Evolutionary conservation across 2,797 vertebrate species (phyloP).

Genomic region (Phaenicophaeus curvirostris): DNA sequence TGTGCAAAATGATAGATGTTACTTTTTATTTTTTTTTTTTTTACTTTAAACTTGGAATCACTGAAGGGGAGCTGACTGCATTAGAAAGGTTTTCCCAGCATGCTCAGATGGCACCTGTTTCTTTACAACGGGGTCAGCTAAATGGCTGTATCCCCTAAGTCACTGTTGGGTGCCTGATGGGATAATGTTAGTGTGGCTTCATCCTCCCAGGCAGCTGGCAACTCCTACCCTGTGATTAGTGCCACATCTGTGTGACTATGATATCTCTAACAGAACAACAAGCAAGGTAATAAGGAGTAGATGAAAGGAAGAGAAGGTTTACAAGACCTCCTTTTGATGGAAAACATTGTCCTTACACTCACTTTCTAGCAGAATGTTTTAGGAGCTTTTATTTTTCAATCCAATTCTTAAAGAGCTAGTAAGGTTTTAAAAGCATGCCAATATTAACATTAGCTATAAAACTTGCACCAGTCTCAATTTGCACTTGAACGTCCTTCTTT

Average conservation of each 20-base stretch:
- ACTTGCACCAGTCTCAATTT: neutral
- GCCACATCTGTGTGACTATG: conserved; percentile 8
- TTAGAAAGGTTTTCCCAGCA: conserved; percentile 38
- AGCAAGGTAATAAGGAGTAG: neutral
- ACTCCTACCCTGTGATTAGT: conserved; percentile 39
- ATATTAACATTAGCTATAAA: neutral
- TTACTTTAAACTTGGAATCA: neutral
- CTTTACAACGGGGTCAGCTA: conserved; percentile 30
- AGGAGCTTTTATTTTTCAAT: neutral
- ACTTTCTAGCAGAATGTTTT: neutral
- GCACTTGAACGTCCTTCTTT: neutral
- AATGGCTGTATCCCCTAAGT: conserved; percentile 10
- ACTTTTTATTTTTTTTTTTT: neutral
- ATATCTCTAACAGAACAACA: conserved; percentile 16
- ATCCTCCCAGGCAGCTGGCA: conserved; percentile 48
- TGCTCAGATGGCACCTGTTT: conserved; percentile 6
- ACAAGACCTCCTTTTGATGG: neutral
- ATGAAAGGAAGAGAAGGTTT: conserved; percentile 10
- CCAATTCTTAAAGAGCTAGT: neutral
- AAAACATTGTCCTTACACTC: neutral
- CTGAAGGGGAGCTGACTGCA: neutral
- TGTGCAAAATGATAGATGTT: neutral
- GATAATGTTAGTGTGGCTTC: conserved; percentile 49
- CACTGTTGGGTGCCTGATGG: conserved; percentile 45
- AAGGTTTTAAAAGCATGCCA: neutral